Evolutionary conservation across 92 coral and sea anemone genomes (phyloP).

Genomic region (Phenganax stokvisi): DNA sequence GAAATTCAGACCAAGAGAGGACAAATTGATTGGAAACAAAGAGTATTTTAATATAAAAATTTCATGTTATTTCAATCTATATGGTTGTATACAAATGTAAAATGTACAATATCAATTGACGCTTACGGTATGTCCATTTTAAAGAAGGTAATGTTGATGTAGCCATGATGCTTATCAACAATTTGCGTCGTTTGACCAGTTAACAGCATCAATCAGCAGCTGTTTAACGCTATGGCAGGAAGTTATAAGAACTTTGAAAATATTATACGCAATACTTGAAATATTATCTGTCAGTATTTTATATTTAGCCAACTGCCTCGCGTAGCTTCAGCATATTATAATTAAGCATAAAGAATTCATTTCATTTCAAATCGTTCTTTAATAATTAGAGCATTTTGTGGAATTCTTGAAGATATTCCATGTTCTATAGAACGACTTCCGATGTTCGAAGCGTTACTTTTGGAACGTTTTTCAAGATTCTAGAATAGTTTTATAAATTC

Average conservation of each 20-base stretch:
- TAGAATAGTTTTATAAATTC: too few species aligned
- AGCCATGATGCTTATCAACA: conserved; percentile 6
- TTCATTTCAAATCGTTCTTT: background rate
- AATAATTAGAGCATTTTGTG: background rate
- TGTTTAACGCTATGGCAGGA: background rate
- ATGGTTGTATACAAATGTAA: conserved; percentile 3
- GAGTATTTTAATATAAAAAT: background rate
- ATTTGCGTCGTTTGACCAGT: background rate
- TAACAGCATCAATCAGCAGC: background rate
- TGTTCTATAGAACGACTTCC: too few species aligned
- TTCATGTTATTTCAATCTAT: background rate
- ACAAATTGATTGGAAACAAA: background rate
- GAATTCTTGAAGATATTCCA: background rate
- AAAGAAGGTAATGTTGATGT: background rate
- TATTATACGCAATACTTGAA: too few species aligned
- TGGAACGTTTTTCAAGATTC: too few species aligned
- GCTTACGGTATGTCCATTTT: background rate
- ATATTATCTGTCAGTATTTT: too few species aligned
- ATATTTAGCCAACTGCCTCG: too few species aligned
- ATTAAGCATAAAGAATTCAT: background rate
- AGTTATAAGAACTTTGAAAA: background rate
- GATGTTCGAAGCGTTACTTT: too few species aligned
- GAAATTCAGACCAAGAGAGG: too few species aligned
- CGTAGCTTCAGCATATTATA: background rate
- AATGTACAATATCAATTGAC: background rate